Base-by-base conservation (phyloP, 2,113 vertebrate species). In the Ginglymostoma cirratum region DNA sequence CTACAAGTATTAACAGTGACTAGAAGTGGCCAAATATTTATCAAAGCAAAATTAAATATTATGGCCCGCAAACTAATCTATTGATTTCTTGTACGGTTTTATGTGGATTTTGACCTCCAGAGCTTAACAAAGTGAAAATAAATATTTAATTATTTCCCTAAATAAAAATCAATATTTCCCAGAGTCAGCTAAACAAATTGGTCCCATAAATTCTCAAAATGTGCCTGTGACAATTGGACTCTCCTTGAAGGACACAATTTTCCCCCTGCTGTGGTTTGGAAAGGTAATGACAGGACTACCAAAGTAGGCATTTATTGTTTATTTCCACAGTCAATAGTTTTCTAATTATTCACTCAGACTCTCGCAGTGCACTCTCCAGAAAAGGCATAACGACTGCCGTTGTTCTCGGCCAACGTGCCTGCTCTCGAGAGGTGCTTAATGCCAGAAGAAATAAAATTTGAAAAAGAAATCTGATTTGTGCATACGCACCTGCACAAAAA, bases 41-140 rank as follows among this genome's bases (percentile, higher is more conserved):
- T 95, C 67, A 48, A 95, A 30, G 96, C 24, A 85, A 94, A 76
- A 30, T 95, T 34, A 96, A 95, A 96, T 0, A 12, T 97, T 97
- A 97, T 96, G 96, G n/a, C 95, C 96, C 96, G 34, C 96, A 96
- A 97, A 78, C 97, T 96, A 0, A 96, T 96, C 90, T 96, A 97
- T 97, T 0, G 96, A 97, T 97, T 97, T 96, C 97, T 96, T 96
- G 96, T 2, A 0, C 95, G 34, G 52, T 97, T 96, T 97, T 97
- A 97, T 97, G 96, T 66, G 96, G 97, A 97, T 96, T 97, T 97
- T 96, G 96, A 97, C 97, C 96, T 97, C 96, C 96, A 69, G 38
- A 97, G 97, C 97, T 98, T 98, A 98, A 98, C 98, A 97, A 98
- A 98, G 98, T 98, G 97, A 97, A 98, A 97, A 98, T 98, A 98